Evolutionary conservation across 1,140 invertebrate genomes (phyloP).

Genomic region (Parasteatoda tepidariorum): DNA sequence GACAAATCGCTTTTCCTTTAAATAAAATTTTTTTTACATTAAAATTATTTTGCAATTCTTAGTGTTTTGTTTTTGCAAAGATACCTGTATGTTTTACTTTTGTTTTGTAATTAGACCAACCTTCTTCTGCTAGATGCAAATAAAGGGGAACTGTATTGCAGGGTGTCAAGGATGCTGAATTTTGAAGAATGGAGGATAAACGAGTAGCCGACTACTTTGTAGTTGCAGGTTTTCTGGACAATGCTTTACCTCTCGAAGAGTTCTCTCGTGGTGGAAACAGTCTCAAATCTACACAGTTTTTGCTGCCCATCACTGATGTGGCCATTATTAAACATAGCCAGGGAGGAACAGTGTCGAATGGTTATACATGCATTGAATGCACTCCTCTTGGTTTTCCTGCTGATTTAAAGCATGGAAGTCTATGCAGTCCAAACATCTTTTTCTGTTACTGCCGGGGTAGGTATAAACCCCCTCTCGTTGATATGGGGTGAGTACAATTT

Average conservation of each 20-base stretch:
- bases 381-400: conserved; percentile 89
- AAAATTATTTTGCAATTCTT: too few relatives aligned
- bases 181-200: conserved; percentile 68
- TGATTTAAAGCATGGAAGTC: conserved; percentile 96
- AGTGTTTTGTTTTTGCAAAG: too few relatives aligned
- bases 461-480: conserved; percentile 95
- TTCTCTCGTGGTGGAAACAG: conserved; percentile 81
- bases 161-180: conserved; percentile 5
- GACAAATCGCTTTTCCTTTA: too few relatives aligned
- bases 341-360: conserved; percentile 85
- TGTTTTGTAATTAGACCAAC: too few relatives aligned
- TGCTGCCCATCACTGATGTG: conserved; percentile 94
- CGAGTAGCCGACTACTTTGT: conserved; percentile 90
- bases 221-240: conserved; percentile 90
- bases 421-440: conserved; percentile 91
- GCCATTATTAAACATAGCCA: conserved; percentile 90
- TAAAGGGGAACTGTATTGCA: too few relatives aligned
- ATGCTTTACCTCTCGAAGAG: conserved; percentile 83
- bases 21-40: too few relatives aligned
- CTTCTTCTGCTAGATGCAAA: too few relatives aligned
- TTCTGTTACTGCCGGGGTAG: conserved; percentile 91
- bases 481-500: conserved; percentile 84
- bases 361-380: conserved; percentile 82
- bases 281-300: conserved; percentile 77
- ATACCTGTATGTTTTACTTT: too few relatives aligned